These are phyloP conservation scores for Pinna nobilis DNA, from an alignment of 1,140 invertebrate species.

Conservation along the genomic window DNA sequence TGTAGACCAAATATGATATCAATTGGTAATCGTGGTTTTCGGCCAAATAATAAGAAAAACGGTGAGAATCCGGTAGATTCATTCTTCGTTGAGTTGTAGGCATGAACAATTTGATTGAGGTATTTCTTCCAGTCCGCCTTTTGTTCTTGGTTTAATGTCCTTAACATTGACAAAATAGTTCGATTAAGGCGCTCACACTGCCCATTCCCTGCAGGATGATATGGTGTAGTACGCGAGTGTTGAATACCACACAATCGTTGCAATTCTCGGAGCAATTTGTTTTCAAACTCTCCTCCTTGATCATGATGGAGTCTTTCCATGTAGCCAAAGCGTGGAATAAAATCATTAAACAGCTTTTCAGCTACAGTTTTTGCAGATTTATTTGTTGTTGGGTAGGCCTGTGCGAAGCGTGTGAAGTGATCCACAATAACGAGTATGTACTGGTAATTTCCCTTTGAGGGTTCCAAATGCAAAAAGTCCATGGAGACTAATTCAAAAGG, in stretches of 20 bases:
- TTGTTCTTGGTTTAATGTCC: not conserved
- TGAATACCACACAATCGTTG: constrained; percentile 23
- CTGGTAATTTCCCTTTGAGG: constrained; percentile 22
- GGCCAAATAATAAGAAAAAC: constrained; percentile 38
- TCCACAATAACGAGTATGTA: constrained; percentile 58
- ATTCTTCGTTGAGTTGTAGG: constrained; percentile 31
- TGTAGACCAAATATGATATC: constrained; percentile 24
- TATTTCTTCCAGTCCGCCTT: not conserved
- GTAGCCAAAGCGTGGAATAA: constrained; percentile 43
- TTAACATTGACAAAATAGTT: constrained; percentile 15
- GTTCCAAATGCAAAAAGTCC: constrained; percentile 44
- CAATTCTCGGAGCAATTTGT: constrained; percentile 32
- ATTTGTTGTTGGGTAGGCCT: constrained; percentile 46
- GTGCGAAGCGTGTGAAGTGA: constrained; percentile 49
- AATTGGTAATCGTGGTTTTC: constrained; percentile 26
- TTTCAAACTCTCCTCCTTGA: constrained; percentile 47
- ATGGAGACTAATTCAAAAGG: constrained; percentile 47
- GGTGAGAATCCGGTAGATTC: constrained; percentile 28
- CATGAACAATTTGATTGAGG: constrained; percentile 27
- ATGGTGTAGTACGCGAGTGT: constrained; percentile 27
- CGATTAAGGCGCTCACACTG: constrained; percentile 20
- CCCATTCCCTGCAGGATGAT: constrained; percentile 37
- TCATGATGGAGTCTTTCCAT: constrained; percentile 43
- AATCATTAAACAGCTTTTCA: constrained; percentile 41
- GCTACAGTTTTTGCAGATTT: constrained; percentile 39